Evolutionary conservation across 2,113 vertebrate species (phyloP).

Genomic region (Callithrix jacchus): DNA sequence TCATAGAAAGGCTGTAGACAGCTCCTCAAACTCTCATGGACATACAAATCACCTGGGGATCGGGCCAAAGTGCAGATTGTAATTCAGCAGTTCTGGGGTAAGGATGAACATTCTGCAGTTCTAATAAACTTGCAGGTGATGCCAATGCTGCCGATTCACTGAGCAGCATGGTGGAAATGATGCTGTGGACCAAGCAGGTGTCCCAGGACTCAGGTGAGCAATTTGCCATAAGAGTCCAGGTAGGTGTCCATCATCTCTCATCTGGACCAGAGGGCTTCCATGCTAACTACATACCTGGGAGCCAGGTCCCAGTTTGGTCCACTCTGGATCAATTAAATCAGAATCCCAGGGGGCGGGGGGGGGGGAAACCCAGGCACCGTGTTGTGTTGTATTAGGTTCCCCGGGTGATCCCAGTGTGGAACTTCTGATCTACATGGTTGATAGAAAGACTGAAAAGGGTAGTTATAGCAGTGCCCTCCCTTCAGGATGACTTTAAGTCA

Average conservation of each 20-base stretch:
- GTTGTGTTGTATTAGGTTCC: not conserved
- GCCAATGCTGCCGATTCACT: not conserved
- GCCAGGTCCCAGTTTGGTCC: not conserved
- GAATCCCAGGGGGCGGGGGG: not conserved
- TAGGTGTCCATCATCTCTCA: not conserved
- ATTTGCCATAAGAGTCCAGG: not conserved
- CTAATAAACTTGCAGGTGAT: not conserved
- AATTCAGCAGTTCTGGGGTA: not conserved
- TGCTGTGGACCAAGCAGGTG: not conserved
- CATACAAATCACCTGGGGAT: not conserved
- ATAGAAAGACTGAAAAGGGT: not conserved
- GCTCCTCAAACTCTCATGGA: not conserved
- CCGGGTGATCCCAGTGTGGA: not conserved
- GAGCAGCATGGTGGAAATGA: not conserved
- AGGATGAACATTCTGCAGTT: not conserved
- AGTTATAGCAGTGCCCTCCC: not conserved
- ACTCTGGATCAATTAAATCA: not conserved
- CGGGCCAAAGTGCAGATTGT: not conserved
- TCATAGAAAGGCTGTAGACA: not conserved
- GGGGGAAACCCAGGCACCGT: not conserved
- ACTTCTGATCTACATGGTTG: not conserved
- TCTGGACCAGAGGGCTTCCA: not conserved
- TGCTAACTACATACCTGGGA: not conserved
- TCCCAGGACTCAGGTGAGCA: not conserved
- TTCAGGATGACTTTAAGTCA: not conserved